Evolutionary conservation across 2,797 vertebrate genomes (phyloP), one percentile per base, ranked within the genome.

Genomic region (Sciaenops ocellatus): DNA sequence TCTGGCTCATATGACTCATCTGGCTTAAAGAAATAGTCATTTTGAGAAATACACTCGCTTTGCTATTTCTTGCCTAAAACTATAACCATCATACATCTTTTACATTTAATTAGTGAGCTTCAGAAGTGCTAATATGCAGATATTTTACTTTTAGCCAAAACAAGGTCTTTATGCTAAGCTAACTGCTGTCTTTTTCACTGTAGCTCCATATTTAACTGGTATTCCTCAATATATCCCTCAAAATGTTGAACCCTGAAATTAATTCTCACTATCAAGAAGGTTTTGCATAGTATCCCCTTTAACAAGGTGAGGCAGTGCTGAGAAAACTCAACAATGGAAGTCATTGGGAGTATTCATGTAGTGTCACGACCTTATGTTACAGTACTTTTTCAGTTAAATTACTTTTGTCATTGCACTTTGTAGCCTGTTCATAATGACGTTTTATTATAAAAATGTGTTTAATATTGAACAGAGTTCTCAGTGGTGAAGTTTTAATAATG

Each of bases 401-500:
- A 16, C n/a, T 38, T 50, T 20, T 17, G 44, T 50, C 16, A n/a
- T 65, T 46, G 16, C 22, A 41, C 57, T 56, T 22, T 24, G 26
- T 34, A 50, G 70, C 17, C 56, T 63, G 24, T 30, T 56, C 50
- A 55, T 46, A 38, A 55, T 46, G 26, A 54, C 26, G 3, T 28
- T 48, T 17, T 38, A 41, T 66, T 22, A 61, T 34, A 30, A 24
- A 73, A 24, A 55, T 42, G 15, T 34, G 20, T 42, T 63, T 47
- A 52, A 41, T 2, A 28, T 10, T 42, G 0, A 13, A 3, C 20
- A 20, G 20, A n/a, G 20, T 20, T 52, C 8, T 34, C 6, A 38
- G 48, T 46, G 34, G n/a, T 62, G 28, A 76, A 55, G 24, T 20
- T 44, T 81, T 30, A 55, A 24, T 11, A 76, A 51, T n/a, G 30